These are phyloP conservation scores for Hydrocynus forskahlii DNA, from an alignment of 2,797 vertebrate genomes.

Conservation along the genomic window DNA sequence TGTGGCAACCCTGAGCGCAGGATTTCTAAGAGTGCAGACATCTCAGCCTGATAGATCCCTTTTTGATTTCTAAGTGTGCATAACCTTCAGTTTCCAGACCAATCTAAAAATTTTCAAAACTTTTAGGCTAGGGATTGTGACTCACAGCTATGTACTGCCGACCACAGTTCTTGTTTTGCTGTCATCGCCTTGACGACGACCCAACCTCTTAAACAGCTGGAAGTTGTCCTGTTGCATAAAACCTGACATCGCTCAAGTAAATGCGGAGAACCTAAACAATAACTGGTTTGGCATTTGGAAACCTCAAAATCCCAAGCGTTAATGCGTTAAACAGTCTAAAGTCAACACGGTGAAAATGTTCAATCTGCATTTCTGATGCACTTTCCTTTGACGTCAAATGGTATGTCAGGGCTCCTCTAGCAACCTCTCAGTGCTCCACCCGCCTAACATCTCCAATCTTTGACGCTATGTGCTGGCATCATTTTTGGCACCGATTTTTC, in stretches of 20 bases:
- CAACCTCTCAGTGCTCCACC: not conserved
- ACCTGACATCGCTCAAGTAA: constrained; percentile 32
- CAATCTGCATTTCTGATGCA: not conserved
- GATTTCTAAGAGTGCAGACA: not conserved
- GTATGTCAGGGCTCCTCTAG: not conserved
- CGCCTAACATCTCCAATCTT: constrained; percentile 4
- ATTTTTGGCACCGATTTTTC: constrained; percentile 16
- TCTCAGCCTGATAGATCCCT: not conserved
- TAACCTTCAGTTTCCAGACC: constrained; percentile 3
- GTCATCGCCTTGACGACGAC: constrained; percentile 23
- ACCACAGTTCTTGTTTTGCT: constrained; percentile 42
- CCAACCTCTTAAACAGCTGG: constrained; percentile 33
- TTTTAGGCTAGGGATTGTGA: constrained; percentile 32
- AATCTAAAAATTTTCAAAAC: constrained; percentile 17
- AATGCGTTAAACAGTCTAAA: not conserved
- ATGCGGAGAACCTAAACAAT: constrained; percentile 31
- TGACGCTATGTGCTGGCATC: constrained; percentile 12
- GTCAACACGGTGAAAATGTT: not conserved
- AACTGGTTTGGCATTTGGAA: not conserved
- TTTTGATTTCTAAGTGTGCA: not conserved
- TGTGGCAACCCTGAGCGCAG: not conserved
- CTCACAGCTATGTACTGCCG: constrained; percentile 21
- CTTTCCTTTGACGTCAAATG: not conserved
- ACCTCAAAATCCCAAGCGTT: not conserved
- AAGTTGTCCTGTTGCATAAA: constrained; percentile 8